These are phyloP conservation scores for Eugnorisma glareosa DNA, from an alignment of 2,888 invertebrate species.

Conservation along the genomic window DNA sequence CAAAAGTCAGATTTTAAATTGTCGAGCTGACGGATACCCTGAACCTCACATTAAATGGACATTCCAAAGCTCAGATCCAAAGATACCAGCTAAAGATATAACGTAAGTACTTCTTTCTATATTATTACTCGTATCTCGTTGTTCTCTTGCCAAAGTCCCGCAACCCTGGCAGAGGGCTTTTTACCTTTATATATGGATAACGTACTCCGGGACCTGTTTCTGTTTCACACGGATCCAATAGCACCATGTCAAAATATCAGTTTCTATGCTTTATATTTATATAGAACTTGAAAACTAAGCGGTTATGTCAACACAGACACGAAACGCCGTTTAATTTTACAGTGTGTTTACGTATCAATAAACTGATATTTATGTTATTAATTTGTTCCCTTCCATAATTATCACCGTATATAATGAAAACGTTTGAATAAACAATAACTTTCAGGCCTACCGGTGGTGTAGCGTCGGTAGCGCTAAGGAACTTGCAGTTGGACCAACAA, in stretches of 20 bases:
- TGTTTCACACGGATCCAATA: not conserved
- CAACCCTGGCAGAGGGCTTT: too few relatives aligned
- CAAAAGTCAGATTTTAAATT: conserved; percentile 62
- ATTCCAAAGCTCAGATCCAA: conserved; percentile 57
- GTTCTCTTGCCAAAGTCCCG: not conserved
- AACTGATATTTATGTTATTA: not conserved
- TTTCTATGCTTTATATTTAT: not conserved
- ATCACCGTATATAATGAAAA: not conserved
- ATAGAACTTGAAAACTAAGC: not conserved
- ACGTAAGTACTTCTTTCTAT: conserved; percentile 61
- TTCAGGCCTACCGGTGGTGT: conserved; percentile 54
- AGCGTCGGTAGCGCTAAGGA: conserved; percentile 51
- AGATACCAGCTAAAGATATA: conserved; percentile 36
- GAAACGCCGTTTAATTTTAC: not conserved
- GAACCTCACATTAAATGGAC: conserved; percentile 74
- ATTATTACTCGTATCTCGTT: not conserved
- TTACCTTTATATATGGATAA: too few relatives aligned
- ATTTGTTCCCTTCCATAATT: not conserved
- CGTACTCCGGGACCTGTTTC: not conserved
- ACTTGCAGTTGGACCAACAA: conserved; percentile 66
- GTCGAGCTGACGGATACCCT: conserved; percentile 74
- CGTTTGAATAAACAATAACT: not conserved
- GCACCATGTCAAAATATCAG: not conserved
- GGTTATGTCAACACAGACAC: not conserved
- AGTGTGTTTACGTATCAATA: not conserved